Base-by-base conservation (phyloP, 1,140 invertebrate species). In the Potamilus streckersoni region DNA sequence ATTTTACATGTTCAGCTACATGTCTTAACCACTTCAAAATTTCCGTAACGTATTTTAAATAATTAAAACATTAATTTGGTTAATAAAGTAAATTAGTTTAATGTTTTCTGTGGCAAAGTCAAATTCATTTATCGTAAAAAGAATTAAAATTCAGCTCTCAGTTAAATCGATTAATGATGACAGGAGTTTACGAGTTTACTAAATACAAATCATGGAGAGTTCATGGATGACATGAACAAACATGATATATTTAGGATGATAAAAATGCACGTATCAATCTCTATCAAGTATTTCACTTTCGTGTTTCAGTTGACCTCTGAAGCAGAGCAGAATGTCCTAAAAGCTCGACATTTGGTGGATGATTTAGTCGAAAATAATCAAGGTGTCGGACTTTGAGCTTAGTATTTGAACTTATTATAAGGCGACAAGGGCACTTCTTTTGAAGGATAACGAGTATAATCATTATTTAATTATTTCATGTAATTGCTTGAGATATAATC, bases 301-400 rank as follows among this genome's bases (percentile, higher is more conserved):
- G 17, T 71, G 31, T 74, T 71, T 12, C 76, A 93, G 91, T 77
- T 93, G 19, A 91, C 92, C 15, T 83, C 88, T 59, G 92, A 93
- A 76, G 88, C 93, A 6, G 90, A 92, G 82, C 86, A 91, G 59
- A 91, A 90, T 59, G 91, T 94, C 0, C 88, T 85, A 55, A 91
- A 91, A 71, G 89, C 93, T 6, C 85, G 93, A 80, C 85, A 89
- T 6, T 78, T 94, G 23, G 88, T 94, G n/a, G 93, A 94, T 71
- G 90, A 91, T 67, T 92, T 94, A 76, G 82, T 94, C 23, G 86
- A 89, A 77, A 92, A 93, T 81, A 93, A 93, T 74, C 92, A 92
- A 91, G 91, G 92, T 92, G 85, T 73, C 58, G 64, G 60, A 49
- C 11, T 61, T 31, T 49, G 66, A 23, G 31, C 64, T 14, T 6